Evolutionary conservation across 2,797 vertebrate genomes (phyloP).

Genomic region (Borostomias antarcticus): DNA sequence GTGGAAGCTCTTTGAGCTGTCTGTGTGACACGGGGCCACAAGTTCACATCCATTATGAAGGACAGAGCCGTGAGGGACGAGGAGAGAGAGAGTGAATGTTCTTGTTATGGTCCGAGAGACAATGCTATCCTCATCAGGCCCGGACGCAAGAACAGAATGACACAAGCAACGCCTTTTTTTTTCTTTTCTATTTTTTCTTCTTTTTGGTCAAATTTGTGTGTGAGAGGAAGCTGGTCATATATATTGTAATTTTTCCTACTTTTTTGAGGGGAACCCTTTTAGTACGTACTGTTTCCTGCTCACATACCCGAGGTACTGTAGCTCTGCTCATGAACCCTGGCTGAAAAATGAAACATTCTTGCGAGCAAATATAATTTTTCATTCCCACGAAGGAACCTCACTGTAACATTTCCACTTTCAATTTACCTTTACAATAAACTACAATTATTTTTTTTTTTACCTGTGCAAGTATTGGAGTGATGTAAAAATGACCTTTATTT

Average conservation of each 20-base stretch:
- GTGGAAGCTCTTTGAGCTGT: constrained; percentile 53
- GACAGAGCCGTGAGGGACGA: too few relatives aligned
- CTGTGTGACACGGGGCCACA: constrained; percentile 58
- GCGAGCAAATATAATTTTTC: not conserved
- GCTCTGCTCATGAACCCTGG: not conserved
- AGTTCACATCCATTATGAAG: constrained; percentile 55
- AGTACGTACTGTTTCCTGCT: not conserved
- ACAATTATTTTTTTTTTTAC: constrained; percentile 35
- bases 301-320: not conserved
- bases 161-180: too few relatives aligned
- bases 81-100: constrained; percentile 28
- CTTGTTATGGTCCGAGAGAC: constrained; percentile 20
- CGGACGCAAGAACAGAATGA: not conserved
- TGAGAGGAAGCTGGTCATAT: not conserved
- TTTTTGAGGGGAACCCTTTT: too few relatives aligned
- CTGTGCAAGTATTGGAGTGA: constrained; percentile 53
- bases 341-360: not conserved
- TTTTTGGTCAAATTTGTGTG: not conserved
- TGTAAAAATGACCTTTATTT: constrained; percentile 94
- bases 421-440: constrained; percentile 57
- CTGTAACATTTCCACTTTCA: constrained; percentile 38
- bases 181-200: not conserved
- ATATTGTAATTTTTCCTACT: not conserved
- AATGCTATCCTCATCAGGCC: constrained; percentile 2
- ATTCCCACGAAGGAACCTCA: not conserved